A percentile compares a stretch with the other conserved stretches of the same genome.
phyloP scores from a whole-genome alignment of 64 coral and sea anemone genomes.

The Stichodactyla helianthus region DNA sequence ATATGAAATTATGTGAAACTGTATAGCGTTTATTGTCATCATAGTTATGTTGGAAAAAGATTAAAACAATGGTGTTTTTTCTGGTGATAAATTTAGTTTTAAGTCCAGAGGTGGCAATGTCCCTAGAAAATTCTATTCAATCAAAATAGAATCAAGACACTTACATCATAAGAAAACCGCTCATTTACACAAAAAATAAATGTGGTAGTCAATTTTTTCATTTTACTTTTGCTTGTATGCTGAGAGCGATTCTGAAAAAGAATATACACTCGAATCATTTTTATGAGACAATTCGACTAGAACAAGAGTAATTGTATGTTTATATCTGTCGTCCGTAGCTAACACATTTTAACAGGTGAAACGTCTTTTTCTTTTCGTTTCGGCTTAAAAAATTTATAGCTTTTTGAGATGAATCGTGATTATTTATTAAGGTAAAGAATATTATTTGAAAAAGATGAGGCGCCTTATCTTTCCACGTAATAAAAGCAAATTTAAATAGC shows the following conservation, averaged over 20 bases:
- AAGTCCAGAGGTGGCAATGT: not conserved
- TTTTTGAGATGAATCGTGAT: slow-evolving; percentile 3
- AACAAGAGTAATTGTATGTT: not conserved
- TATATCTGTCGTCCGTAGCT: not conserved
- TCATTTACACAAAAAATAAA: not conserved
- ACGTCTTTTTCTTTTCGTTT: not conserved
- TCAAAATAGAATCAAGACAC: not conserved
- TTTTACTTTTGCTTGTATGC: too few relatives aligned
- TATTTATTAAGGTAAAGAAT: slow-evolving; percentile 9
- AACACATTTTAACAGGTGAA: not conserved
- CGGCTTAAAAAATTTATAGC: slow-evolving; percentile 2
- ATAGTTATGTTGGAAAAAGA: too few relatives aligned
- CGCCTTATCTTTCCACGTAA: not conserved
- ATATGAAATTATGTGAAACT: too few relatives aligned
- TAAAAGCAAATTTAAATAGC: not conserved
- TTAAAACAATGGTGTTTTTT: too few relatives aligned
- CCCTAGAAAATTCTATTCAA: not conserved
- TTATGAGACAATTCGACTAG: not conserved
- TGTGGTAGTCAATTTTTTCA: not conserved
- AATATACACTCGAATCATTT: too few relatives aligned
- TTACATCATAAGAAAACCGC: slow-evolving; percentile 11
- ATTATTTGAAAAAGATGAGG: not conserved
- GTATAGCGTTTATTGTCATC: too few relatives aligned
- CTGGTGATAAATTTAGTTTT: too few relatives aligned
- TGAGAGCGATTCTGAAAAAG: too few relatives aligned